Evolutionary conservation across 1,140 invertebrate species (phyloP), one percentile per base, ranked within the genome.

Genomic region (Micrasema longulum): DNA sequence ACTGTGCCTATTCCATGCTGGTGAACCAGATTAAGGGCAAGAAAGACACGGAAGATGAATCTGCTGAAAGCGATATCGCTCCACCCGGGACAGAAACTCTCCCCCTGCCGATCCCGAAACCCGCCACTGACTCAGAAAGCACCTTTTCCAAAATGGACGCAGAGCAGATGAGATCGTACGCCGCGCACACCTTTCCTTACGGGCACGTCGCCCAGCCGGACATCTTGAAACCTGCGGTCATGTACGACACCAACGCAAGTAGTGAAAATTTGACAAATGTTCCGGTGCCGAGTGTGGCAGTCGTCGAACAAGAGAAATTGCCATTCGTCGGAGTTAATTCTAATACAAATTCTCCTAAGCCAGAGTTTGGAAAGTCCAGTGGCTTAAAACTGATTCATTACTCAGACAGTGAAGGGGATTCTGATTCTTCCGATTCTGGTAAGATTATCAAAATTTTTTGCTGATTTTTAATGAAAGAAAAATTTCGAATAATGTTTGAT

Each of bases 1-100:
- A 95, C 82, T 95, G 92, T 82, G 90, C 93, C 47, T 95, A 95
- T 80, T 93, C 92, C 11, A 91, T 94, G 86, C 84, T 95, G 48
- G 92, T 95, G 14, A 93, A 90, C 76, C 91, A 92, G 81, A 94
- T 95, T 71, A 91, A 92, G 70, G 92, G 92, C 14, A 63, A 63
- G 43, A 47, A 14, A 18, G 68, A 76, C 35, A 57, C 26, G 1
- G 48, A 72, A 68, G 78, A 77, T 63, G 78, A 77, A 22, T 48
- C 69, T 0, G 57, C 76, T 1, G 74, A 77, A 45, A 73, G 79
- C 14, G 81, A 82, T 67, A 78, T 81, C 38, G 77, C 82, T 0
- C 82, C 82, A 9, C 83, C 83, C 7, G 81, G 82, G 36, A 84
- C 83, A 0, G 80, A 81, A 57, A 77, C 77, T 1, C 76, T 79